Evolutionary conservation across 1,140 invertebrate species (phyloP).

Genomic region (Gonioctena quinquepunctata): DNA sequence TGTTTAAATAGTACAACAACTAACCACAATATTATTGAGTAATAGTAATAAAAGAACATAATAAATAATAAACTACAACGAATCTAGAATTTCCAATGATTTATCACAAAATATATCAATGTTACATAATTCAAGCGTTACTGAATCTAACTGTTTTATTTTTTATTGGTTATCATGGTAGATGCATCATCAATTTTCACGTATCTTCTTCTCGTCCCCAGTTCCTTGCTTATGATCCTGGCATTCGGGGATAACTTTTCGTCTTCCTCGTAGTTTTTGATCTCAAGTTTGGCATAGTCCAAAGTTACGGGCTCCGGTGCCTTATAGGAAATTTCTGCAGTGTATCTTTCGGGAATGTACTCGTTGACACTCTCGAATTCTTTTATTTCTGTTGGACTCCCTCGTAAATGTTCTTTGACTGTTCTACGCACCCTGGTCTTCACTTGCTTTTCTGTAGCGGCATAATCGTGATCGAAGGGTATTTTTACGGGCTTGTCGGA

Average conservation of each 20-base stretch:
- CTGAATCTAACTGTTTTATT: not conserved
- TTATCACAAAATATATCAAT: not conserved
- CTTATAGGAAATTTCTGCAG: not conserved
- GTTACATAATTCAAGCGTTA: not conserved
- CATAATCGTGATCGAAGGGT: conserved; percentile 17
- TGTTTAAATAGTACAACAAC: not conserved
- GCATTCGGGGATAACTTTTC: conserved; percentile 10
- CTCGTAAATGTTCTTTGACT: not conserved
- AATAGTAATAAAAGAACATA: not conserved
- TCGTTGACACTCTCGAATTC: not conserved
- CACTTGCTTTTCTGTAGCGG: not conserved
- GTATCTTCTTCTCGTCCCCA: not conserved
- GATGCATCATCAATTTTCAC: not conserved
- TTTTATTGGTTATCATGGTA: not conserved
- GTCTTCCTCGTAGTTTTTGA: not conserved
- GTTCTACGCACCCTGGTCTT: not conserved
- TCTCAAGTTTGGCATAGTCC: conserved; percentile 4
- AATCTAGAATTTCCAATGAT: not conserved
- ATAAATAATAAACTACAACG: conserved; percentile 15
- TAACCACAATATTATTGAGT: not conserved
- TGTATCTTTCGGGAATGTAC: conserved; percentile 10
- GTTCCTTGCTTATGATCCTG: not conserved
- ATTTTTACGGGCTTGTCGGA: conserved; percentile 9
- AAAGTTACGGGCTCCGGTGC: not conserved
- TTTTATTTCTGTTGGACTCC: not conserved